Evolutionary conservation across 1,140 invertebrate species (phyloP), one percentile per base, ranked within the genome.

Genomic region (Leptinotarsa lineolata): DNA sequence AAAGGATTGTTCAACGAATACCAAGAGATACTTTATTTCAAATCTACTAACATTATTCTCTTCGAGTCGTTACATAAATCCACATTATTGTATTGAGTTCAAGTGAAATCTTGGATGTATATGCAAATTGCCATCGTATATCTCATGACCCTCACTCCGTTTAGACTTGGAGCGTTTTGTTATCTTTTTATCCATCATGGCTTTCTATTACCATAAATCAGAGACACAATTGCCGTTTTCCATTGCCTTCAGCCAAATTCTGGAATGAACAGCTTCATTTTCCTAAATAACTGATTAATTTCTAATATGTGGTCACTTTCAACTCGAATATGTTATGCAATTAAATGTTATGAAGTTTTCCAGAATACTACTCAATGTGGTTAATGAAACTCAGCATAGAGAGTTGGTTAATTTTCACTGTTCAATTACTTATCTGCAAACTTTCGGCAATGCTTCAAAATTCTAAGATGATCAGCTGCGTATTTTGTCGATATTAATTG

Each of bases 31-130:
- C 30, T 39, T 39, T 18, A 54, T 18, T 54, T 4, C 16, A 54
- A 16, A 54, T 54, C 16, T 18, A 16, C 48, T 18, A 18, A 54
- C 15, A 54, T 54, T 16, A 54, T 54, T 54, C 48, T 54, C 48
- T 54, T 54, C n/a, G 48, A 54, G n/a, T 54, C 20, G 61, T 63
- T 8, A 20, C 20, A 63, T 63, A 63, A 63, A 63, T 63, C 15
- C 61, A 63, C 61, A 63, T 63, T 63, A 63, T 63, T 63, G 61
- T 63, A 63, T 63, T 63, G 15, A 63, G 15, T 63, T 63, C 61
- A 21, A 63, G 61, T 63, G 20, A 30, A 63, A 63, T 63, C 21
- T 63, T 12, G 16, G 61, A 63, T 63, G 61, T 63, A 30, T 63
- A 63, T 63, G 61, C 61, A 63, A 63, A 63, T 63, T 20, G 11